phyloP scores from a whole-genome alignment of 1,140 invertebrate species.

The Leptinotarsa texana region DNA sequence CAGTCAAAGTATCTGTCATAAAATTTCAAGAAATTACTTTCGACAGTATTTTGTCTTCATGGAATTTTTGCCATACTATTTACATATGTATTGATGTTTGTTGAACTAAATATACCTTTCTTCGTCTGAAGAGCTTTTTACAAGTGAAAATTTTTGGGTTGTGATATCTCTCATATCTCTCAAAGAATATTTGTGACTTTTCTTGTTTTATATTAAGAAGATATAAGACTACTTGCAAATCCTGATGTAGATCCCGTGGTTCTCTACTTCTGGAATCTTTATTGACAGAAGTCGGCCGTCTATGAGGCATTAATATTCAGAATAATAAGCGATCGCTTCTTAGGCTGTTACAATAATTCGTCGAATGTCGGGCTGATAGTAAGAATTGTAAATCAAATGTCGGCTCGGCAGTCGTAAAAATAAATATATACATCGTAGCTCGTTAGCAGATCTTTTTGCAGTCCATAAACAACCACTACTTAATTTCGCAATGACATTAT shows the following conservation, averaged over 20 bases:
- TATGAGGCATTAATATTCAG: constrained; percentile 17
- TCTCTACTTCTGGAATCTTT: background rate
- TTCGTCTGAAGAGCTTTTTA: too few relatives aligned
- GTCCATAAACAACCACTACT: constrained; percentile 45
- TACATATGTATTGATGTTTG: too few relatives aligned
- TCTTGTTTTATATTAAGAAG: too few relatives aligned
- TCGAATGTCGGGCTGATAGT: constrained; percentile 6
- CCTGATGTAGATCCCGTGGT: background rate
- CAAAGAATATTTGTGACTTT: too few relatives aligned
- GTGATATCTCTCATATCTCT: too few relatives aligned
- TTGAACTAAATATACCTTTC: too few relatives aligned
- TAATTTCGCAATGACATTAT: constrained; percentile 47
- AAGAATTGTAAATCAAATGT: constrained; percentile 25
- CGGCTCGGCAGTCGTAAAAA: constrained; percentile 31
- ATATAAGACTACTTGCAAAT: background rate
- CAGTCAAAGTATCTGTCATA: too few relatives aligned
- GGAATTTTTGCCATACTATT: too few relatives aligned
- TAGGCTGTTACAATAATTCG: constrained; percentile 4
- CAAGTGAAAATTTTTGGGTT: too few relatives aligned
- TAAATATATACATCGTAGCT: constrained; percentile 37
- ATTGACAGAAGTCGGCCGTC: constrained; percentile 1
- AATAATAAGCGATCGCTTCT: constrained; percentile 1
- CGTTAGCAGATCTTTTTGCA: constrained; percentile 43
- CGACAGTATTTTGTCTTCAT: too few relatives aligned
- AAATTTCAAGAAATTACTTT: too few relatives aligned